Evolutionary conservation across 2,888 invertebrate species (phyloP).

Genomic region (Drosophila subsilvestris): DNA sequence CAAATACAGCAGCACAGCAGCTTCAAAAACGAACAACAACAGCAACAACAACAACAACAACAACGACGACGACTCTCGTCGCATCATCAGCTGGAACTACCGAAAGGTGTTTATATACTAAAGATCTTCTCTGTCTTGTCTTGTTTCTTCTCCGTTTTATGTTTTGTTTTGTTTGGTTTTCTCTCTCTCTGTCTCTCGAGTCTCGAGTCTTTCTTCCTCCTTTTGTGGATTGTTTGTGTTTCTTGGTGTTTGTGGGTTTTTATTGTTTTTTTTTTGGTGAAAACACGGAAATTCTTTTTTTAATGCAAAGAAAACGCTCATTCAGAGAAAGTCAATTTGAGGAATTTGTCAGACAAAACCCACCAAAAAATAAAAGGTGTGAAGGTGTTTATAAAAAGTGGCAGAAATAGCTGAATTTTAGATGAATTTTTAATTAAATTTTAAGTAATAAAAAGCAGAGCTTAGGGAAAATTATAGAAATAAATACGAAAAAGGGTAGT

Average conservation of each 20-base stretch:
- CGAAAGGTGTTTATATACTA: constrained; percentile 50
- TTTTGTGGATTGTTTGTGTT: constrained; percentile 34
- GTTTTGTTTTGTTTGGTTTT: constrained; percentile 30
- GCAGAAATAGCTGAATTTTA: background rate
- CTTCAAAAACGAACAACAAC: constrained; percentile 32
- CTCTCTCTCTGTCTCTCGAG: constrained; percentile 18
- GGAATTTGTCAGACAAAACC: background rate
- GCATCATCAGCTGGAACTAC: constrained; percentile 44
- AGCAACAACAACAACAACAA: constrained; percentile 22
- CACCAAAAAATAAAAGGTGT: background rate
- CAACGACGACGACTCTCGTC: constrained; percentile 28
- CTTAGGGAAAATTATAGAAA: background rate
- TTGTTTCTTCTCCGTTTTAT: constrained; percentile 2
- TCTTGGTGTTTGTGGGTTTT: constrained; percentile 1
- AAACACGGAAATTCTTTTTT: constrained; percentile 40
- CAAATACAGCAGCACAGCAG: constrained; percentile 35
- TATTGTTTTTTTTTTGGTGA: constrained; percentile 28
- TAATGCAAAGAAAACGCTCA: constrained; percentile 11
- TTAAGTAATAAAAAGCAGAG: background rate
- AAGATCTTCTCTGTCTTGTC: constrained; percentile 17
- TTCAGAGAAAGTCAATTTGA: constrained; percentile 33
- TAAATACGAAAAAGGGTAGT: background rate
- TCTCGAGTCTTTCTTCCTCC: constrained; percentile 8
- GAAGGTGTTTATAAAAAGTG: background rate
- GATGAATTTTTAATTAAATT: background rate